Evolutionary conservation across 2,797 vertebrate species (phyloP).

Genomic region (Amblyopsis hoosieri): DNA sequence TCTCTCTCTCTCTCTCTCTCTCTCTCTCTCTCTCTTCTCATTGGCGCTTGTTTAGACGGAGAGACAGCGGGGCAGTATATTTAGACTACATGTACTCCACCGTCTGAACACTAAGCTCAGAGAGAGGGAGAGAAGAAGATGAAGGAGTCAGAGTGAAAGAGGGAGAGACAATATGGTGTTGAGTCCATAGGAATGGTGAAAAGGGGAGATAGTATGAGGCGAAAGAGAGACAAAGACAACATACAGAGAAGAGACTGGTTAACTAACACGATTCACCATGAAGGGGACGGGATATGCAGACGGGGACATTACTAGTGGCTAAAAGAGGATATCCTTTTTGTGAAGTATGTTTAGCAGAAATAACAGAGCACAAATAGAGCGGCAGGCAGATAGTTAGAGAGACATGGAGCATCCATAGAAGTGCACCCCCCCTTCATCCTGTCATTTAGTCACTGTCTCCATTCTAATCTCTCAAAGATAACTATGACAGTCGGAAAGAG

Average conservation of each 20-base stretch:
- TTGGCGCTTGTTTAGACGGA: conserved; percentile 76
- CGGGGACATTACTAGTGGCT: background rate
- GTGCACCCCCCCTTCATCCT: conserved; percentile 31
- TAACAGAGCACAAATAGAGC: background rate
- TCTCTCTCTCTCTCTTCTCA: conserved; percentile 58
- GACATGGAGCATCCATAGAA: conserved; percentile 1
- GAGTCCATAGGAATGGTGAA: conserved; percentile 14
- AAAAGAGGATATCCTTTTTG: conserved; percentile 11
- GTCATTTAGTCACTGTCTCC: conserved; percentile 57
- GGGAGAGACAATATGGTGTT: conserved; percentile 30
- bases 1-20: conserved; percentile 41
- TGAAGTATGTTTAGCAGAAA: conserved; percentile 13
- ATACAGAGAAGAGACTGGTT: background rate
- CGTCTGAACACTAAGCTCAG: conserved; percentile 76
- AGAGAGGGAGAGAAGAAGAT: conserved; percentile 28
- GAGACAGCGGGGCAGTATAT: conserved; percentile 78
- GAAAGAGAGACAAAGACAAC: conserved; percentile 16
- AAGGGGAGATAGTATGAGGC: background rate
- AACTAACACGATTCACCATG: too few species aligned
- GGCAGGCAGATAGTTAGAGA: conserved; percentile 13
- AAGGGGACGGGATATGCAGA: background rate
- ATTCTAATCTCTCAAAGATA: conserved; percentile 68
- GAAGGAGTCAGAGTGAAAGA: conserved; percentile 7
- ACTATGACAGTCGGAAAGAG: conserved; percentile 52
- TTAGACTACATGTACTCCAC: conserved; percentile 78